Conservation (phyloP, 2,797 vertebrate genomes). For the Arnoldichthys spilopterus region DNA sequence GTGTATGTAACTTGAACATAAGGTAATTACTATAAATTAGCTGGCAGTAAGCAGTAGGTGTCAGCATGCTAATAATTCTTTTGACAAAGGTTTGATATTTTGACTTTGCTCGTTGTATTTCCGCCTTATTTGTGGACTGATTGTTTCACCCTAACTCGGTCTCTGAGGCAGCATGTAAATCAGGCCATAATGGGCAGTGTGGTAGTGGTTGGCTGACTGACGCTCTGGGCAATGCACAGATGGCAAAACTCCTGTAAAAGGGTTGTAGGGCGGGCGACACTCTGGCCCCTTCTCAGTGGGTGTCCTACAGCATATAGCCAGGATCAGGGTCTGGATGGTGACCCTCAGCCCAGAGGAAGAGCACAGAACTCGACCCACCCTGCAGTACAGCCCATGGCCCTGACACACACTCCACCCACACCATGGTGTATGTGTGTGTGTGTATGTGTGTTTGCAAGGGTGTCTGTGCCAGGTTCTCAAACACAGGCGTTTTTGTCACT, state of each 20-base stretch:
- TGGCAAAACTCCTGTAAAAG: slow-evolving; percentile 38
- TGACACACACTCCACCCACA: slow-evolving; percentile 43
- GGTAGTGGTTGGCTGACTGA: slow-evolving; percentile 41
- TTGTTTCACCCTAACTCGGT: background rate
- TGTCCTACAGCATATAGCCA: slow-evolving; percentile 23
- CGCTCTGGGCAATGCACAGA: slow-evolving; percentile 33
- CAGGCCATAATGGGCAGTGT: slow-evolving; percentile 20
- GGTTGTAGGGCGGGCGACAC: slow-evolving; percentile 37
- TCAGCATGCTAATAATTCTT: no score
- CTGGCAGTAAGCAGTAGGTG: no score
- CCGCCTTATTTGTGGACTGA: background rate
- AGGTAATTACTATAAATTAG: no score
- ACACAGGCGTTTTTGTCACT: slow-evolving; percentile 50
- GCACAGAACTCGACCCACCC: slow-evolving; percentile 39
- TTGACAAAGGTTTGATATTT: no score
- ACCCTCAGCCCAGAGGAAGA: slow-evolving; percentile 53
- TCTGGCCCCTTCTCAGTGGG: slow-evolving; percentile 31
- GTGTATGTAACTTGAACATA: no score
- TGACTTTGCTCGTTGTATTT: no score
- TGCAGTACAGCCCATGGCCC: slow-evolving; percentile 24
- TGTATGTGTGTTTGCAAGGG: background rate
- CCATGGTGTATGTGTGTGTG: background rate
- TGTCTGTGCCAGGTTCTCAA: slow-evolving; percentile 43
- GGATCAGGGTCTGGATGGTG: slow-evolving; percentile 47
- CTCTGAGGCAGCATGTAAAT: slow-evolving; percentile 12